phyloP scores from a whole-genome alignment of 2,113 vertebrate genomes.

The Pyxicephalus adspersus region DNA sequence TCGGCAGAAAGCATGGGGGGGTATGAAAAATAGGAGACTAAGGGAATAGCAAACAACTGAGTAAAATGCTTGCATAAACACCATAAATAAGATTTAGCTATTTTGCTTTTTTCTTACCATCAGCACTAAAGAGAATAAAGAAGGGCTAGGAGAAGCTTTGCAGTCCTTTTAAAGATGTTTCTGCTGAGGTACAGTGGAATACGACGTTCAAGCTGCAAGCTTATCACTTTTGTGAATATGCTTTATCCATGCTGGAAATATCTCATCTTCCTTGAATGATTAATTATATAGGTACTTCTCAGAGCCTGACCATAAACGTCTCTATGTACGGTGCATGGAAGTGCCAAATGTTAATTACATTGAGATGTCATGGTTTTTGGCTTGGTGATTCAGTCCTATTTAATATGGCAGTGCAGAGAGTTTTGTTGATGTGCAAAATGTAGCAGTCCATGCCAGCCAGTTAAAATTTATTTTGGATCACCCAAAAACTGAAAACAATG shows the following conservation, averaged over 20 bases:
- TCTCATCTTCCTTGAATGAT: slow-evolving; percentile 44
- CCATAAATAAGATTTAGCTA: slow-evolving; percentile 88
- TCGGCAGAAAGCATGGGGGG: slow-evolving; percentile 79
- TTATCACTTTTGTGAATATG: slow-evolving; percentile 50
- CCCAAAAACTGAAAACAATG: too few species aligned
- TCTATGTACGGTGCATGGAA: not conserved
- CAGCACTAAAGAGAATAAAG: slow-evolving; percentile 78
- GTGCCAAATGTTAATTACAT: slow-evolving; percentile 9
- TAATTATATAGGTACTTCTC: slow-evolving; percentile 44
- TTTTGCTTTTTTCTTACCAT: slow-evolving; percentile 81
- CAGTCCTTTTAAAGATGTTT: slow-evolving; percentile 52
- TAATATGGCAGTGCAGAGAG: too few species aligned
- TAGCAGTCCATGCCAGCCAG: too few species aligned
- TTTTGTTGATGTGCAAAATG: too few species aligned
- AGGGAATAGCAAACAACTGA: slow-evolving; percentile 75
- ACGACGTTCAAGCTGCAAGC: slow-evolving; percentile 47
- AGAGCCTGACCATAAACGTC: slow-evolving; percentile 19
- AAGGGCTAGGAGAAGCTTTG: slow-evolving; percentile 8
- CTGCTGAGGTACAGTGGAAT: slow-evolving; percentile 55
- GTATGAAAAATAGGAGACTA: slow-evolving; percentile 67
- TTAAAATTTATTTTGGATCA: too few species aligned
- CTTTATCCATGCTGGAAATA: slow-evolving; percentile 50
- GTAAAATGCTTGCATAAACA: slow-evolving; percentile 88
- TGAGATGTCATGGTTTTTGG: not conserved
- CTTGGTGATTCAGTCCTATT: not conserved